phyloP scores from a whole-genome alignment of 2,113 vertebrate genomes.

The Pelecanoides urinatrix region DNA sequence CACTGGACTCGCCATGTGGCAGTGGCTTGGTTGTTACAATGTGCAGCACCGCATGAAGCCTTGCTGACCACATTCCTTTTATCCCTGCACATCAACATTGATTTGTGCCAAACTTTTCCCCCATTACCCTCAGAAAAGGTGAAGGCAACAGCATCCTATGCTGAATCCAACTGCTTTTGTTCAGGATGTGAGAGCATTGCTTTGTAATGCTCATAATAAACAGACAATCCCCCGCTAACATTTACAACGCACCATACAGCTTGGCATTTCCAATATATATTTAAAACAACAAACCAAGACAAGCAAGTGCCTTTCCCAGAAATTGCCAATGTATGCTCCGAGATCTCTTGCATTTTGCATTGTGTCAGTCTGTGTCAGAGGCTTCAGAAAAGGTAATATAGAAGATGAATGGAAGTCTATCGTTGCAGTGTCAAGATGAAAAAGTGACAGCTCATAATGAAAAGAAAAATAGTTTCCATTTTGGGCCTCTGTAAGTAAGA shows the following conservation, averaged over 20 bases:
- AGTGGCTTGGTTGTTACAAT: background rate
- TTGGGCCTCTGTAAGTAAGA: conserved; percentile 87
- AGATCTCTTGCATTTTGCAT: conserved; percentile 81
- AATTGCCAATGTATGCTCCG: conserved; percentile 72
- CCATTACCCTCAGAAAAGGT: background rate
- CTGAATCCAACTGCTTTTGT: background rate
- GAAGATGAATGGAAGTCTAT: conserved; percentile 88
- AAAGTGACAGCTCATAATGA: conserved; percentile 88
- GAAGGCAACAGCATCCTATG: background rate
- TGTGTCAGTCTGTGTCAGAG: conserved; percentile 81
- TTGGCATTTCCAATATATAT: conserved; percentile 72
- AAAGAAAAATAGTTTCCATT: conserved; percentile 91
- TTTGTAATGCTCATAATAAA: conserved; percentile 48
- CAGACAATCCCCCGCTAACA: conserved; percentile 52
- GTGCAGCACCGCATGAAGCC: background rate
- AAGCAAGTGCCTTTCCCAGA: conserved; percentile 62
- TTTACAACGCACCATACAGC: background rate
- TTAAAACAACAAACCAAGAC: conserved; percentile 76
- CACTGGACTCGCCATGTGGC: background rate
- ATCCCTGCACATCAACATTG: background rate
- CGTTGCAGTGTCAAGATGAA: conserved; percentile 83
- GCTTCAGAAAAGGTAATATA: conserved; percentile 83
- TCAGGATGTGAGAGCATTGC: background rate
- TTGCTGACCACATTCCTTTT: background rate
- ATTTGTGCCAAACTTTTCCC: conserved; percentile 41